Conservation (phyloP, 64 coral and sea anemone species). For the Exaiptasia diaphana region DNA sequence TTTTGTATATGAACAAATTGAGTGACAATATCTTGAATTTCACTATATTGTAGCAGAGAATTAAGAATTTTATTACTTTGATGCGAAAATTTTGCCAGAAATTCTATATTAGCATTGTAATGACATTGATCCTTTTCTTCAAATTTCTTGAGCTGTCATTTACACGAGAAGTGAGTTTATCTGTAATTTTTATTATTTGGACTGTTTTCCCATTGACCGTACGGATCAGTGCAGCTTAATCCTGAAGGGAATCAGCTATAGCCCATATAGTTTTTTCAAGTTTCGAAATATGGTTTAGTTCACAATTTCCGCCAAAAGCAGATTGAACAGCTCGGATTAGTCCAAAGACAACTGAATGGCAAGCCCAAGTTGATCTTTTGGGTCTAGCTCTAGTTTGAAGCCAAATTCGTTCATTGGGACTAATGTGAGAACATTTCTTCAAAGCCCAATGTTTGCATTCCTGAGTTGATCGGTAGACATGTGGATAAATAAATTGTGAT, state of each 20-base stretch:
- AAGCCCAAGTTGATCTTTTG: conserved; percentile 9
- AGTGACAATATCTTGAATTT: conserved; percentile 20
- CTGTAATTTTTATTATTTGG: not conserved
- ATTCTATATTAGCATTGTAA: not conserved
- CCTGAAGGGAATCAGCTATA: not conserved
- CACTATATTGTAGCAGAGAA: conserved; percentile 5
- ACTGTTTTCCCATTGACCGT: not conserved
- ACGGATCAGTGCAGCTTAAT: not conserved
- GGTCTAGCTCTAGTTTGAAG: not conserved
- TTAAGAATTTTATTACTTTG: conserved; percentile 34
- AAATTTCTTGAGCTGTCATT: not conserved
- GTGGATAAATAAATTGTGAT: not conserved
- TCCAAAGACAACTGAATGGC: not conserved
- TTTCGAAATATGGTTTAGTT: conserved; percentile 4
- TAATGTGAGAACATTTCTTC: not conserved
- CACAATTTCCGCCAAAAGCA: not conserved
- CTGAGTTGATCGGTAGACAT: not conserved
- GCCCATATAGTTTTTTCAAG: not conserved
- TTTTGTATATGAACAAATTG: conserved; percentile 13
- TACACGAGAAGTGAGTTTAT: not conserved
- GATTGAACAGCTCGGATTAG: not conserved
- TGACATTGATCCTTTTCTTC: not conserved
- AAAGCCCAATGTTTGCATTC: conserved; percentile 21
- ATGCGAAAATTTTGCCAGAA: not conserved
- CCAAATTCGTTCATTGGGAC: conserved; percentile 1